Conservation (phyloP, 2,797 vertebrate species). For the Argentina silus region DNA sequence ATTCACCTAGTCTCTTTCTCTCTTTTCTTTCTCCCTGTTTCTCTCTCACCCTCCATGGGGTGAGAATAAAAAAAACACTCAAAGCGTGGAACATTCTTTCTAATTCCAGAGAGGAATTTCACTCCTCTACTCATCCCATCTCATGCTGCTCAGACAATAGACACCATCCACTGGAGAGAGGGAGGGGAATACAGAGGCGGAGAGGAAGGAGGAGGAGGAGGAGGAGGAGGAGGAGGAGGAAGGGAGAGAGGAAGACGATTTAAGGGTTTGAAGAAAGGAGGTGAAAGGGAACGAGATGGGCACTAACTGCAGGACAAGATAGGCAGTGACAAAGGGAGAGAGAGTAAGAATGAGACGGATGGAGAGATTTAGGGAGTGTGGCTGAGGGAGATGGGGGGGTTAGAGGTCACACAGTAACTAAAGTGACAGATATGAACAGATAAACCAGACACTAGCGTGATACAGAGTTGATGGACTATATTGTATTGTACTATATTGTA, state of each 20-base stretch:
- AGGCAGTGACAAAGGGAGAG: background rate
- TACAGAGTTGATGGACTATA: no score
- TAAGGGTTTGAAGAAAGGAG: constrained; percentile 2
- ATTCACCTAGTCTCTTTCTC: constrained; percentile 24
- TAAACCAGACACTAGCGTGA: no score
- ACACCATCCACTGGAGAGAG: constrained; percentile 12
- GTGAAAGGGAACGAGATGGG: constrained; percentile 4
- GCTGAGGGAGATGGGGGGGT: background rate
- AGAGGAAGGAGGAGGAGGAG: background rate
- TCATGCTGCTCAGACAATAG: constrained; percentile 60
- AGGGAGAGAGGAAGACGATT: background rate
- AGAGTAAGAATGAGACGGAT: constrained; percentile 1
- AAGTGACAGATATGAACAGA: no score
- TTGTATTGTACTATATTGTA: no score
- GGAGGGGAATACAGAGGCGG: constrained; percentile 24
- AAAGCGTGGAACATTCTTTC: constrained; percentile 50
- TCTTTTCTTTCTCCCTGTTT: constrained; percentile 28
- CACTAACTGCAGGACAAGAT: constrained; percentile 18
- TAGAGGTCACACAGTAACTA: background rate
- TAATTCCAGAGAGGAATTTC: constrained; percentile 58
- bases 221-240: constrained; percentile 13
- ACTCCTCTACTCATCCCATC: constrained; percentile 47
- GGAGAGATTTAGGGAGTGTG: background rate
- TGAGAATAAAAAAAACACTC: constrained; percentile 38
- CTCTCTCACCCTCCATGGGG: constrained; percentile 39